Evolutionary conservation across 2,888 invertebrate genomes (phyloP).

Genomic region (Lycaena phlaeas): DNA sequence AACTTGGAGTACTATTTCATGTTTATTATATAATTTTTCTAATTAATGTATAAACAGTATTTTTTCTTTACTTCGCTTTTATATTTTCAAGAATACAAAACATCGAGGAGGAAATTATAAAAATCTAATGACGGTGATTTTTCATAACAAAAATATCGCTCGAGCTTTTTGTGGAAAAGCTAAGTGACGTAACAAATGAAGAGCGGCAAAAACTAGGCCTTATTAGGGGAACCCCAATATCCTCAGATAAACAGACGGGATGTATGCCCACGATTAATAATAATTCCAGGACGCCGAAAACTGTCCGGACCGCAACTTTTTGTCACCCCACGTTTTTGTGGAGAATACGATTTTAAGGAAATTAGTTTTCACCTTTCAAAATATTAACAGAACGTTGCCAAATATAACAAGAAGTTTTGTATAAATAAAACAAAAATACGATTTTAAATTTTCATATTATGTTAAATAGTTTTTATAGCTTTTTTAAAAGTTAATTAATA

Average conservation of each 20-base stretch:
- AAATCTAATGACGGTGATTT: too few species aligned
- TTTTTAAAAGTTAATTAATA: too few species aligned
- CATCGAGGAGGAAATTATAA: too few species aligned
- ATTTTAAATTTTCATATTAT: too few species aligned
- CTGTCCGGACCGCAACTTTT: conserved; percentile 31
- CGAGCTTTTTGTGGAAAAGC: conserved; percentile 8
- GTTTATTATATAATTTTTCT: too few species aligned
- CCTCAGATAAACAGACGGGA: conserved; percentile 57
- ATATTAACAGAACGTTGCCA: background rate
- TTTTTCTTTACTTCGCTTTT: too few species aligned
- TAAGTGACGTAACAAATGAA: conserved; percentile 9
- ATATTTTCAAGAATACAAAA: too few species aligned
- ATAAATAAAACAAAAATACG: too few species aligned
- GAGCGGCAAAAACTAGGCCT: conserved; percentile 50
- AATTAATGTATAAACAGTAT: too few species aligned
- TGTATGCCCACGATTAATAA: conserved; percentile 63
- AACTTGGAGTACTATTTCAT: too few species aligned
- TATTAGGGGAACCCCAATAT: conserved; percentile 48
- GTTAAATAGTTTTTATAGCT: too few species aligned
- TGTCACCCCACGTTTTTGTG: conserved; percentile 22
- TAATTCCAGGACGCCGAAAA: conserved; percentile 60
- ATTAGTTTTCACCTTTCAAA: conserved; percentile 31
- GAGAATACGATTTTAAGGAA: conserved; percentile 41
- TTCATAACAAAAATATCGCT: conserved; percentile 8
- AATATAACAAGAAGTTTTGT: background rate